Evolutionary conservation across 2,888 invertebrate genomes (phyloP).

Genomic region (Ennomos erosarius): DNA sequence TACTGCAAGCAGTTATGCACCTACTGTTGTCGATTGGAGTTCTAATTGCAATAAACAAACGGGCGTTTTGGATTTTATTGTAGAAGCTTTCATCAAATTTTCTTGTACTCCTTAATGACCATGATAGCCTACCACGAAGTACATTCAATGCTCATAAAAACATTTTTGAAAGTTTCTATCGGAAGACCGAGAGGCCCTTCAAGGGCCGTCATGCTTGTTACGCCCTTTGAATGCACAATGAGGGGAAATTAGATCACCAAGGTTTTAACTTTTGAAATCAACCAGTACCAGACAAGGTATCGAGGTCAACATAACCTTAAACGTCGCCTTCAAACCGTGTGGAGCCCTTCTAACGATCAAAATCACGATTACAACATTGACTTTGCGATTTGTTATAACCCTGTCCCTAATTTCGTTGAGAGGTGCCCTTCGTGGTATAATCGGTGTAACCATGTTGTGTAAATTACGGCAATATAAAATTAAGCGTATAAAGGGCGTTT

Average conservation of each 20-base stretch:
- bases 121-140: conserved; percentile 4
- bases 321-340: conserved; percentile 74
- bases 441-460: conserved; percentile 18
- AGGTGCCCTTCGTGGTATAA: conserved; percentile 32
- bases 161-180: conserved; percentile 44
- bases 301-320: conserved; percentile 76
- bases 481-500: background rate
- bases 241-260: conserved; percentile 83
- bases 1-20: no score
- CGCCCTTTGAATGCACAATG: conserved; percentile 81
- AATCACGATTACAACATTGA: conserved; percentile 74
- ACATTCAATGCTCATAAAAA: conserved; percentile 22
- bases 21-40: no score
- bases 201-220: conserved; percentile 76
- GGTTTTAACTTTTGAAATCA: conserved; percentile 81
- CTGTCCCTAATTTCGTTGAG: conserved; percentile 62
- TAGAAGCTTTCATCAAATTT: no score
- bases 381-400: conserved; percentile 66
- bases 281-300: conserved; percentile 71
- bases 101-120: background rate
- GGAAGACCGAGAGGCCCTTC: conserved; percentile 64
- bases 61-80: no score
- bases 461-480: conserved; percentile 1
- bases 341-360: conserved; percentile 80
- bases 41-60: no score